Evolutionary conservation across 2,888 invertebrate genomes (phyloP).

Genomic region (Limnephilus lunatus): DNA sequence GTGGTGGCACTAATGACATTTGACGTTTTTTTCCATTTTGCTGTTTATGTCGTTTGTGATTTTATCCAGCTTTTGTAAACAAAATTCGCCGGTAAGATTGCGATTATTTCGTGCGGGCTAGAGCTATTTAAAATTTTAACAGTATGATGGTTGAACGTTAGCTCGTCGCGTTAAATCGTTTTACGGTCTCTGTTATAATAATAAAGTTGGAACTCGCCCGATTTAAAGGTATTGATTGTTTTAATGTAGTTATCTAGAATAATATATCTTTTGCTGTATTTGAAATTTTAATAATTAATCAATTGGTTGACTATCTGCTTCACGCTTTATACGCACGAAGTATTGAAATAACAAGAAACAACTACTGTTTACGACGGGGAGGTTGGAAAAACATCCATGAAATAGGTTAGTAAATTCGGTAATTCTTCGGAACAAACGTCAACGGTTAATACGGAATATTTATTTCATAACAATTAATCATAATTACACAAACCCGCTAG

Average conservation of each 20-base stretch:
- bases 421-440: too few species aligned
- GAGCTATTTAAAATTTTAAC: background rate
- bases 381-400: too few species aligned
- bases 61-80: background rate
- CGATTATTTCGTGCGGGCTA: background rate
- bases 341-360: too few species aligned
- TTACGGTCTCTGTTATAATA: background rate
- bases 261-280: background rate
- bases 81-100: background rate
- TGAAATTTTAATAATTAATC: background rate
- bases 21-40: background rate
- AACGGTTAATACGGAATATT: too few species aligned
- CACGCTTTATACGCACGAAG: too few species aligned
- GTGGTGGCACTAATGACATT: slow-evolving; percentile 30
- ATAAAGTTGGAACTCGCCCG: background rate
- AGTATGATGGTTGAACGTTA: slow-evolving; percentile 44
- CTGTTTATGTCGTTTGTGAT: background rate
- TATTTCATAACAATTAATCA: too few species aligned
- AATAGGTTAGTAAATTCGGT: too few species aligned
- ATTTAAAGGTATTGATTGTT: background rate
- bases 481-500: too few species aligned
- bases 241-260: background rate
- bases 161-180: background rate
- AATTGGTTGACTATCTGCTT: too few species aligned
- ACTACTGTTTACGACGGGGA: too few species aligned